Evolutionary conservation across 2,797 vertebrate genomes (phyloP), one percentile per base, ranked within the genome.

Genomic region (Hydrocynus forskahlii): DNA sequence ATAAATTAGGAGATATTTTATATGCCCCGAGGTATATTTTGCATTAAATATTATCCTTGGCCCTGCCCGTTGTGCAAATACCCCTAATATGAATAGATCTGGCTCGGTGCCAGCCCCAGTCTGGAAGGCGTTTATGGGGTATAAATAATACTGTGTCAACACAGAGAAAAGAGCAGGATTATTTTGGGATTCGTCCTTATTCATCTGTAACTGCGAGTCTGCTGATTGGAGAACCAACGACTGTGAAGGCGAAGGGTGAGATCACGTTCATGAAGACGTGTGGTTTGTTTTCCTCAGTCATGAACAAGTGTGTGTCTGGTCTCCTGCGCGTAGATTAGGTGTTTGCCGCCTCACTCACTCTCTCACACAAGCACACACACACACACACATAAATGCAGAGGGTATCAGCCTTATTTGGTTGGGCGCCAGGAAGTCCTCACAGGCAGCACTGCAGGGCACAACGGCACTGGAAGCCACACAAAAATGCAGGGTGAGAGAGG

Each of bases 61-160:
- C 95, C 89, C 91, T 89, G 85, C 89, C 89, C 87, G 85, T 92
- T 94, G 84, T 93, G 92, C 94, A 96, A 96, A 96, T 95, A 95
- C 90, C 92, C 94, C 94, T 93, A 94, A 96, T 95, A 95, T 95
- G 94, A 96, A 96, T 94, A 94, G 93, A 92, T 89, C 45, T 91
- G 96, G 95, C 93, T 75, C 52, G 21, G 64, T 88, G 94, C 95
- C 96, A 96, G 92, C 89, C 87, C 92, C 93, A 94, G 94, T 93
- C 91, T 92, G 92, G 93, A 93, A 95, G 92, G 94, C 93, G 95
- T 97, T 96, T 94, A 92, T 90, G 87, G 93, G 93, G 91, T 94
- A 96, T 96, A 96, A 95, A 96, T 96, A 96, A 95, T 93, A 93
- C 92, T 93, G 88, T 93, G 93, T 95, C 94, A 96, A 96, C 94